Evolutionary conservation across 2,797 vertebrate genomes (phyloP).

Genomic region (Gymnocypris eckloni): DNA sequence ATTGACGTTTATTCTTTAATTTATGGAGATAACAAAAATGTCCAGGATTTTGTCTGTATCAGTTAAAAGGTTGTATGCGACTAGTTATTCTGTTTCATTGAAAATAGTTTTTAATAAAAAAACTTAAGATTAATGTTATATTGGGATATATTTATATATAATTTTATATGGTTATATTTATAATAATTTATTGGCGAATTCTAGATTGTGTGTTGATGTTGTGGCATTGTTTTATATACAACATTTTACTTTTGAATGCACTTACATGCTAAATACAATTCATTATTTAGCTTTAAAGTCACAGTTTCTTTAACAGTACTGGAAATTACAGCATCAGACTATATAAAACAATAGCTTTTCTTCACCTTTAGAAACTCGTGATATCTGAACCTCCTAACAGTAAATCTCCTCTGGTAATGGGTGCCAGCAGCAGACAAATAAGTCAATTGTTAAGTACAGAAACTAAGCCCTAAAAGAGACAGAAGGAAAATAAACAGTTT

Average conservation of each 20-base stretch:
- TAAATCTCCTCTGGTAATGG: conserved; percentile 6
- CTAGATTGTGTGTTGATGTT: not conserved
- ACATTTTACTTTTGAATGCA: not conserved
- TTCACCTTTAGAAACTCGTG: not conserved
- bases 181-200: not conserved
- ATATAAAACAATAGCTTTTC: not conserved
- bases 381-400: not conserved
- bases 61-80: not conserved
- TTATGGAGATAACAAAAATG: not conserved
- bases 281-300: not conserved
- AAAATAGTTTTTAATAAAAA: not conserved
- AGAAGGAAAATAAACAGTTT: conserved; percentile 24
- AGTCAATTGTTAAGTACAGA: conserved; percentile 34
- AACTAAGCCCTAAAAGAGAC: conserved; percentile 9
- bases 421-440: conserved; percentile 12
- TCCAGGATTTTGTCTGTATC: not conserved
- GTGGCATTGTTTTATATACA: not conserved
- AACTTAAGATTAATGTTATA: not conserved
- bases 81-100: not conserved
- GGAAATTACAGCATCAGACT: not conserved
- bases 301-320: not conserved
- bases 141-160: not conserved
- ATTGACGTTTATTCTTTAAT: not conserved
- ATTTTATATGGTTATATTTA: not conserved
- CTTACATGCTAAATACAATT: not conserved